Base-by-base conservation (phyloP, 2,888 invertebrate species). In the Noctua janthe region DNA sequence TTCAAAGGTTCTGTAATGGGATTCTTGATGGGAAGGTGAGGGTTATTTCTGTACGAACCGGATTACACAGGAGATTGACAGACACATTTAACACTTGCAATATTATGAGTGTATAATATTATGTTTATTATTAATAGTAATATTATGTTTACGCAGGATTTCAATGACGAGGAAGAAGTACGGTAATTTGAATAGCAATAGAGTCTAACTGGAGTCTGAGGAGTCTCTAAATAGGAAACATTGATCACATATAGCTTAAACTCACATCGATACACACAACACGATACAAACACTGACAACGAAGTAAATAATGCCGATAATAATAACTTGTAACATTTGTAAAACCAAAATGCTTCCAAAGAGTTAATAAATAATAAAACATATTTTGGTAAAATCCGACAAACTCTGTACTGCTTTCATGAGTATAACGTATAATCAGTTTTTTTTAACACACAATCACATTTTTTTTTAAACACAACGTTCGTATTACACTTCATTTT, bases 371-470 rank as follows among this genome's bases (percentile, higher is more conserved):
- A 20, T 2, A 54, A 20, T 23, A 39, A 54, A 7, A 23, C 2
- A 23, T 23, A 20, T 8, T 2, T 23, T 23, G 20, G 8, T 54
- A 23, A 49, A 51, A 51, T 67, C 39, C 39, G 23, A 66, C 0
- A 66, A 39, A 69, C 13, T 67, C 35, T 35, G 39, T 59, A 83
- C 66, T 77, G 77, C 49, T 83, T 83, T 67, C 80, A 80, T 77
- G 80, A 83, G 80, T 74, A 47, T 54, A 54, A 51, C 43, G 6
- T 23, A 64, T 39, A 67, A 54, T 20, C 10, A 20, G 1, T 11
- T 43, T 43, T 35, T 51, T 74, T 54, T 23, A n/a, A 17, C 23
- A 54, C 15, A 47, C 51, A 6, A 11, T 13, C 49, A 29, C 51
- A 81, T 43, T n/a, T 35, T 72, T 49, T 35, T 64, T 64, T 0